A percentile compares a stretch with the other conserved stretches of the same genome.
phyloP scores from a whole-genome alignment of 2,797 vertebrate genomes.

The Pachyuromys duprasi region DNA sequence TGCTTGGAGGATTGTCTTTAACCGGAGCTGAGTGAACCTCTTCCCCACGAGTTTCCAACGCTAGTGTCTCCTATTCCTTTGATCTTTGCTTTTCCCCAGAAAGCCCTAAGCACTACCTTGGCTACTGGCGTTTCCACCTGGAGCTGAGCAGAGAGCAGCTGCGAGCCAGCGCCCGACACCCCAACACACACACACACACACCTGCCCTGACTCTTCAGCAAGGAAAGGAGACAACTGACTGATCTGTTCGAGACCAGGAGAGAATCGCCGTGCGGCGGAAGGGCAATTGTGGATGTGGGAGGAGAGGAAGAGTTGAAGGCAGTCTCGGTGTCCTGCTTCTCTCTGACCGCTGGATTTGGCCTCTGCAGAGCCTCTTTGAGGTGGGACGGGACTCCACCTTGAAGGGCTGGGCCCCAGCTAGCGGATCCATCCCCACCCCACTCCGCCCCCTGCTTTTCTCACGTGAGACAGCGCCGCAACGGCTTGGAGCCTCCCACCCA shows the following conservation, averaged over 20 bases:
- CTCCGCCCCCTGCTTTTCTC: background rate
- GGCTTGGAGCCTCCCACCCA: constrained; percentile 23
- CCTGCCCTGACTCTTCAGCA: background rate
- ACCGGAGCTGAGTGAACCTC: background rate
- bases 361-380: background rate
- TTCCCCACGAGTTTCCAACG: background rate
- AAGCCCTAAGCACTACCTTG: constrained; percentile 33
- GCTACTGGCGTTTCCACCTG: constrained; percentile 43
- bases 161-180: constrained; percentile 58
- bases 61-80: background rate
- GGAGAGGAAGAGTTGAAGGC: background rate
- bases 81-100: constrained; percentile 16
- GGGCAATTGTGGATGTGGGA: background rate
- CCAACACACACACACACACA: constrained; percentile 50
- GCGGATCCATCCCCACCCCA: background rate
- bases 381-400: background rate
- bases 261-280: background rate
- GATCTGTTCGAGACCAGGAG: background rate
- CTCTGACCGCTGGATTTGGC: background rate
- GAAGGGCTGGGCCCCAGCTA: background rate
- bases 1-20: background rate
- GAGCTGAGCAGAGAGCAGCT: background rate
- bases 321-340: background rate
- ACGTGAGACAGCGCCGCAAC: constrained; percentile 43
- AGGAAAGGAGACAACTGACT: background rate